Evolutionary conservation across 2,113 vertebrate genomes (phyloP).

Genomic region (Cathartes aura): DNA sequence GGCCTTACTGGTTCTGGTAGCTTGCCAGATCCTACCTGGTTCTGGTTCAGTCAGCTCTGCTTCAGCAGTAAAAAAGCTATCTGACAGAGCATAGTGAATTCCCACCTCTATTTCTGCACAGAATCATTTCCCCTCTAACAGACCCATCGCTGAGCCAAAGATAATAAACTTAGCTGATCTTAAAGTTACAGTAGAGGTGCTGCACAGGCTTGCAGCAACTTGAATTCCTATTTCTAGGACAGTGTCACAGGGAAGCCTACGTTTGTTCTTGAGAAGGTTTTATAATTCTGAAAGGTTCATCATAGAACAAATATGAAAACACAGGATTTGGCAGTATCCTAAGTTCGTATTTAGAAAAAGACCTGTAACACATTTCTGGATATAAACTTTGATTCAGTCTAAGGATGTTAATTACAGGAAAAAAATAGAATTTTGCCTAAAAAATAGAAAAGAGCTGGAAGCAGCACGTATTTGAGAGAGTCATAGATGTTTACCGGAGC

Average conservation of each 20-base stretch:
- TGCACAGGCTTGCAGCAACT: not conserved
- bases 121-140: not conserved
- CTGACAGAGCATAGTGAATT: not conserved
- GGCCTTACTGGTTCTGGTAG: not conserved
- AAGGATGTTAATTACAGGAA: not conserved
- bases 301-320: not conserved
- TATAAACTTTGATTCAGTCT: not conserved
- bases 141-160: not conserved
- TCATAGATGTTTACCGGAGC: not conserved
- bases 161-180: not conserved
- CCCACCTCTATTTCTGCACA: not conserved
- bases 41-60: not conserved
- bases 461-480: not conserved
- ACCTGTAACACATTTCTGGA: not conserved
- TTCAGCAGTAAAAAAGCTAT: not conserved
- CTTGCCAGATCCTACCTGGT: not conserved
- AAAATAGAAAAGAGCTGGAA: not conserved
- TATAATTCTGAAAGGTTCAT: not conserved
- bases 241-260: not conserved
- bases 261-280: not conserved
- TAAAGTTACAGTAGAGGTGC: not conserved
- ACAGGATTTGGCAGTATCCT: not conserved
- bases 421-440: not conserved
- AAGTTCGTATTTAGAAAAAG: not conserved
- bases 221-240: not conserved